phyloP scores from a whole-genome alignment of 2,888 invertebrate species.

The Cheilosia grossa region DNA sequence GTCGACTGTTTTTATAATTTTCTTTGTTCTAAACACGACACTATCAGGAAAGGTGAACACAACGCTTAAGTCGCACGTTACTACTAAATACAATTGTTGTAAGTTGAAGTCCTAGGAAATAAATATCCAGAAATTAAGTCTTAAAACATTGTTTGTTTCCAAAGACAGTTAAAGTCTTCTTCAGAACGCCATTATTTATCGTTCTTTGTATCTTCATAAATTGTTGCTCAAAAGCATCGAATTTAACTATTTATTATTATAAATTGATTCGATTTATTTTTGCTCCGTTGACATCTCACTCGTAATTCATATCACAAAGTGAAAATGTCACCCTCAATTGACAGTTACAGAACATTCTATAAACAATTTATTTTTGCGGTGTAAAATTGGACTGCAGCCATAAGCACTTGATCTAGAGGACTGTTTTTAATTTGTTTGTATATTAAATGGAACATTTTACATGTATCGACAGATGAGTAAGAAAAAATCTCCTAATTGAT shows the following conservation, averaged over 20 bases:
- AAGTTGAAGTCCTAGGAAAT: no score
- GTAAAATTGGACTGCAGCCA: conserved; percentile 26
- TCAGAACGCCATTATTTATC: no score
- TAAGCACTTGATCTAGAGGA: conserved; percentile 41
- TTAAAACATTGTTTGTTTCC: no score
- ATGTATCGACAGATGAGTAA: neutral
- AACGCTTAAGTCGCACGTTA: no score
- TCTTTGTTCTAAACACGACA: no score
- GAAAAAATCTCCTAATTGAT: neutral
- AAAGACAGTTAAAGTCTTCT: no score
- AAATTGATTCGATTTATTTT: conserved; percentile 8
- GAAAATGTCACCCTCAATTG: conserved; percentile 16
- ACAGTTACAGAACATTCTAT: conserved; percentile 7
- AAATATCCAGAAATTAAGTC: no score
- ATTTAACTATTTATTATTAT: conserved; percentile 1
- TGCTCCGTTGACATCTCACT: conserved; percentile 1
- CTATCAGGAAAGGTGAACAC: no score
- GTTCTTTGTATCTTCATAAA: neutral
- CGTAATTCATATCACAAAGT: conserved; percentile 1
- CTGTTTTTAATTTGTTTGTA: conserved; percentile 39
- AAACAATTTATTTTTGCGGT: conserved; percentile 25
- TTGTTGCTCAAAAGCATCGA: neutral
- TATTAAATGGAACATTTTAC: conserved; percentile 18
- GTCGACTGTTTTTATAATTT: no score
- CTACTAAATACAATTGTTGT: no score